A percentile compares a stretch with the other conserved stretches of the same genome.
Evolutionary conservation across 2,797 vertebrate species (phyloP).

Genomic region (Anguilla obscura): DNA sequence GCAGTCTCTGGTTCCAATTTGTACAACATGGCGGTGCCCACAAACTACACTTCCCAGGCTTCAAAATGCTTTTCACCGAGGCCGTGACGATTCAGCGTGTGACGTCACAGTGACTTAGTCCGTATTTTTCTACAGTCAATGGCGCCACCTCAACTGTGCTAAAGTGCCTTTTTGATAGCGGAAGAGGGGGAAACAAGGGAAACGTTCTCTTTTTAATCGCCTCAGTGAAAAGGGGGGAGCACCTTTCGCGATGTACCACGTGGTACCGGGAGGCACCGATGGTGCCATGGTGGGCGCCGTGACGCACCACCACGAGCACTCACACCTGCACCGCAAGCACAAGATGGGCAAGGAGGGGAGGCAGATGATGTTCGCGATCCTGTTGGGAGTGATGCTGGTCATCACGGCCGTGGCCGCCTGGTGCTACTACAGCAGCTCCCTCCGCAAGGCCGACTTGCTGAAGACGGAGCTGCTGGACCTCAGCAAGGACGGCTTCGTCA

Average conservation of each 20-base stretch:
- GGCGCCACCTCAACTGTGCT: no score
- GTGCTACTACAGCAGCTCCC: conserved; percentile 89
- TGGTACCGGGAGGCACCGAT: conserved; percentile 68
- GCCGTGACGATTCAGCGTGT: no score
- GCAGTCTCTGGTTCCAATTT: no score
- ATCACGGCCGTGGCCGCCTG: conserved; percentile 81
- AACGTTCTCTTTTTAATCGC: not conserved
- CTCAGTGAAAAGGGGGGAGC: not conserved
- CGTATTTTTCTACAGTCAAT: no score
- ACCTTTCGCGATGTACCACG: conserved; percentile 69
- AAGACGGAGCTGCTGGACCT: conserved; percentile 83
- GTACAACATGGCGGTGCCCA: no score
- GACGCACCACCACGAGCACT: conserved; percentile 61
- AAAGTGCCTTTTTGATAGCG: not conserved
- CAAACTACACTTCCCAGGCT: no score
- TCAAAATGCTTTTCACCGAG: no score
- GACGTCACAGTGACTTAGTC: no score
- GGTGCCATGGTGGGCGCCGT: conserved; percentile 52
- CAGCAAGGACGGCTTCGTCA: conserved; percentile 82
- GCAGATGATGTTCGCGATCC: conserved; percentile 71
- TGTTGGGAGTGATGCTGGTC: conserved; percentile 78
- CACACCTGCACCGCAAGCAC: conserved; percentile 73
- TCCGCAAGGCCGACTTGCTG: conserved; percentile 81
- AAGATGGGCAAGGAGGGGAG: conserved; percentile 68
- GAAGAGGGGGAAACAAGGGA: not conserved